phyloP scores from a whole-genome alignment of 2,113 vertebrate genomes.

The Sylvietta virens region DNA sequence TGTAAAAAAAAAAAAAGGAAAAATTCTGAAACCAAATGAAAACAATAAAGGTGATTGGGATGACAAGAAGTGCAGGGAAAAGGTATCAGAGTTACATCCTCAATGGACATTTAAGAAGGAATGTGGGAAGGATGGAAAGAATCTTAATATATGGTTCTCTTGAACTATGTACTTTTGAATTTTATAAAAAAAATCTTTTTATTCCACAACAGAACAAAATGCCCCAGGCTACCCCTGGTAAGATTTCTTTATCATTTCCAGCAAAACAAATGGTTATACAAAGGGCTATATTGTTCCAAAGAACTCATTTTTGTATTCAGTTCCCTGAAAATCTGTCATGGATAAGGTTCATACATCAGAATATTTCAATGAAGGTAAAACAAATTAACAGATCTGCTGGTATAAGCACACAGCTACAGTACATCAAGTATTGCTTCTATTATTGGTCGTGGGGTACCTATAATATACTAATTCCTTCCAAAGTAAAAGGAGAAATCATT shows the following conservation, averaged over 20 bases:
- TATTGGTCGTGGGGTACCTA: neutral
- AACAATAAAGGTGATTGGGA: too few species aligned
- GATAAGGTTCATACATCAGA: neutral
- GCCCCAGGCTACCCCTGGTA: neutral
- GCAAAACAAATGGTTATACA: neutral
- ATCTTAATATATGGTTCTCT: neutral
- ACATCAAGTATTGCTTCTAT: neutral
- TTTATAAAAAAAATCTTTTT: neutral
- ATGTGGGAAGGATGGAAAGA: neutral
- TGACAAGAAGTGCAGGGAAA: neutral
- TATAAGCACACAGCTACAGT: neutral
- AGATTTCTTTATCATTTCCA: neutral
- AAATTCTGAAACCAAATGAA: too few species aligned
- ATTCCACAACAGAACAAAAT: neutral
- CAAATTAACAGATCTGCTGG: neutral
- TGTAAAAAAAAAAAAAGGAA: neutral
- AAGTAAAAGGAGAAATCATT: neutral
- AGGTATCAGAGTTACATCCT: neutral
- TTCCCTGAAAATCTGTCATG: neutral
- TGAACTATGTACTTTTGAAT: rapidly evolving
- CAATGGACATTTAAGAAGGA: neutral
- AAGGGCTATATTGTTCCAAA: neutral
- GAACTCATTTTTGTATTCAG: neutral
- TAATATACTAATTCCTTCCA: neutral
- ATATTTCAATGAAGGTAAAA: neutral